phyloP scores from a whole-genome alignment of 2,888 invertebrate species.

The Icerya purchasi region DNA sequence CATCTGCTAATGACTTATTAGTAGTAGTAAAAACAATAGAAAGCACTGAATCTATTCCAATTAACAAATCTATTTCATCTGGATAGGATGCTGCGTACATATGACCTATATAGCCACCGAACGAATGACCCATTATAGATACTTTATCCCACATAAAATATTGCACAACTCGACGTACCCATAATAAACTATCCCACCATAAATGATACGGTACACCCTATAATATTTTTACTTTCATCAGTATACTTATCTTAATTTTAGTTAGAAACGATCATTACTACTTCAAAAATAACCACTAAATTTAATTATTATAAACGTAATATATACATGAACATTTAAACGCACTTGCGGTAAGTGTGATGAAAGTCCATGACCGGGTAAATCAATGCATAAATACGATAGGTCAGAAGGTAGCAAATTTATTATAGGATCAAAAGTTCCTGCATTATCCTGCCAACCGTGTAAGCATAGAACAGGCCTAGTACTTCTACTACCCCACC shows the following conservation, averaged over 20 bases:
- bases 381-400: slow-evolving; percentile 53
- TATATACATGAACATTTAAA: no score
- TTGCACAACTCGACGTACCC: slow-evolving; percentile 44
- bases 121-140: slow-evolving; percentile 50
- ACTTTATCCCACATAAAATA: slow-evolving; percentile 53
- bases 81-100: slow-evolving; percentile 59
- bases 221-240: no score
- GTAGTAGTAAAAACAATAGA: no score
- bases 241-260: no score
- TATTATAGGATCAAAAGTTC: slow-evolving; percentile 56
- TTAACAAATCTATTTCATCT: slow-evolving; percentile 41
- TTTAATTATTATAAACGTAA: no score
- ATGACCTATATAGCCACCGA: slow-evolving; percentile 59
- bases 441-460: slow-evolving; percentile 75
- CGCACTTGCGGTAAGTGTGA: no score
- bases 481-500: slow-evolving; percentile 52
- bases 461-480: slow-evolving; percentile 63
- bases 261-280: no score
- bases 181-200: slow-evolving; percentile 30
- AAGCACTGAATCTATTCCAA: slow-evolving; percentile 59
- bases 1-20: no score
- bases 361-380: no score
- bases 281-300: no score
- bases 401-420: slow-evolving; percentile 39
- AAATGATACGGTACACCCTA: slow-evolving; percentile 51